These are phyloP conservation scores for Piaya cayana DNA, from an alignment of 2,113 vertebrate species.

Conservation along the genomic window DNA sequence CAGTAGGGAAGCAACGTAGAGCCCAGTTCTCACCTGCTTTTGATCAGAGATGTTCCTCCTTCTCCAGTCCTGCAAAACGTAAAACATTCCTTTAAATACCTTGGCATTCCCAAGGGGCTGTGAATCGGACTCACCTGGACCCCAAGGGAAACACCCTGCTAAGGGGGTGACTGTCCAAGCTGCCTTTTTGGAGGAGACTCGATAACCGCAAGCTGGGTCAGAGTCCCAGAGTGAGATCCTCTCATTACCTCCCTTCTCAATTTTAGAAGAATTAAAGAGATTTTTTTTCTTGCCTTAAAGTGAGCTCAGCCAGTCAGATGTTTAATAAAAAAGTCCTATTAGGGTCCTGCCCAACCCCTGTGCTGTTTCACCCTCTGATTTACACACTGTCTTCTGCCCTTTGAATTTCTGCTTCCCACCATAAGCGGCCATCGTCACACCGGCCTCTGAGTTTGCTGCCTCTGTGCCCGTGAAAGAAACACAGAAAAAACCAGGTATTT, in stretches of 20 bases:
- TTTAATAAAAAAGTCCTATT: background rate
- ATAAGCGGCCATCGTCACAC: constrained; percentile 25
- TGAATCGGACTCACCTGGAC: background rate
- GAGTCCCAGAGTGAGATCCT: background rate
- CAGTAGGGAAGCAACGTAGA: background rate
- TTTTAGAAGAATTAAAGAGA: background rate
- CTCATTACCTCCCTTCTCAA: background rate
- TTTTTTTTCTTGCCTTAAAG: background rate
- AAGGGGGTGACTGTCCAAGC: background rate
- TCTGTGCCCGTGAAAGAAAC: constrained; percentile 22
- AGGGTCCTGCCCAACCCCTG: background rate
- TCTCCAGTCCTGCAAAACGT: background rate
- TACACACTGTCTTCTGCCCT: background rate
- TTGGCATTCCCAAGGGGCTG: background rate
- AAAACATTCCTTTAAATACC: background rate
- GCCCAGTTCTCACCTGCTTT: background rate
- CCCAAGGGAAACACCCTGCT: background rate
- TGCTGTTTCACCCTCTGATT: background rate
- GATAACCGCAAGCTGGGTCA: background rate
- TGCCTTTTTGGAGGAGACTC: fast-evolving
- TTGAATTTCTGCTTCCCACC: constrained; percentile 32
- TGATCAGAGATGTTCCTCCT: background rate
- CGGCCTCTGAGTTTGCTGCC: constrained; percentile 22
- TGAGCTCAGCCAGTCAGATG: background rate
- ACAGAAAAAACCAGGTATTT: constrained; percentile 51